A percentile compares a stretch with the other conserved stretches of the same genome.
Conservation (phyloP, 2,113 vertebrate species). For the Pollimyrus isidori region DNA sequence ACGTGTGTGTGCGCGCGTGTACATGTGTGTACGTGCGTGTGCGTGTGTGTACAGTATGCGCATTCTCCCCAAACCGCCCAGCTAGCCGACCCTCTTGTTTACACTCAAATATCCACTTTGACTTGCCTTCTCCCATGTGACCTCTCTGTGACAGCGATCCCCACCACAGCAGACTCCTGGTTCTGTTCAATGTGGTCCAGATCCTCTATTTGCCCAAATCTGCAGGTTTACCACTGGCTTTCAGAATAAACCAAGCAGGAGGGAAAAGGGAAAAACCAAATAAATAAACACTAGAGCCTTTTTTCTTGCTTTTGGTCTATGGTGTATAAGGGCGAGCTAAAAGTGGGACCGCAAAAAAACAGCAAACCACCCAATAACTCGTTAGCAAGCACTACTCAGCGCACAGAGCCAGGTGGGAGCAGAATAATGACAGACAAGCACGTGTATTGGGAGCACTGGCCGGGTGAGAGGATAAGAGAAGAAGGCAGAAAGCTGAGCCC, state of each 20-base stretch:
- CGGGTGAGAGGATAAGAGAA: not conserved
- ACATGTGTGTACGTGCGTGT: not conserved
- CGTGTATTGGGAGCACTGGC: not conserved
- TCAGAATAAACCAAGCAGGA: not conserved
- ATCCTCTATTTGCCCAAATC: not conserved
- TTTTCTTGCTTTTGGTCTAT: not conserved
- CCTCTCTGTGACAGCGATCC: not conserved
- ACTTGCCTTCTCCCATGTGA: not conserved
- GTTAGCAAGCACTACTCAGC: not conserved
- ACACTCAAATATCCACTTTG: not conserved
- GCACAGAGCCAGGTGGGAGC: not conserved
- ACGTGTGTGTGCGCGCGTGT: no score
- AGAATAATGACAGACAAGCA: not conserved
- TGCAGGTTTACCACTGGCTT: not conserved
- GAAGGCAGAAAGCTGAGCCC: not conserved
- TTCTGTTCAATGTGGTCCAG: not conserved
- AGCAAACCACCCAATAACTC: not conserved
- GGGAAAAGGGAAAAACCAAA: not conserved
- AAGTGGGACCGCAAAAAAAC: not conserved
- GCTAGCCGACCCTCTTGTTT: not conserved
- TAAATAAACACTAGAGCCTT: not conserved
- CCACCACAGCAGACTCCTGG: not conserved
- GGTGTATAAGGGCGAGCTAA: not conserved
- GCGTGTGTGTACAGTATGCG: not conserved
- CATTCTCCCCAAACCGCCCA: not conserved